phyloP scores from a whole-genome alignment of 2,797 vertebrate genomes.

The Sebastes miniatus region DNA sequence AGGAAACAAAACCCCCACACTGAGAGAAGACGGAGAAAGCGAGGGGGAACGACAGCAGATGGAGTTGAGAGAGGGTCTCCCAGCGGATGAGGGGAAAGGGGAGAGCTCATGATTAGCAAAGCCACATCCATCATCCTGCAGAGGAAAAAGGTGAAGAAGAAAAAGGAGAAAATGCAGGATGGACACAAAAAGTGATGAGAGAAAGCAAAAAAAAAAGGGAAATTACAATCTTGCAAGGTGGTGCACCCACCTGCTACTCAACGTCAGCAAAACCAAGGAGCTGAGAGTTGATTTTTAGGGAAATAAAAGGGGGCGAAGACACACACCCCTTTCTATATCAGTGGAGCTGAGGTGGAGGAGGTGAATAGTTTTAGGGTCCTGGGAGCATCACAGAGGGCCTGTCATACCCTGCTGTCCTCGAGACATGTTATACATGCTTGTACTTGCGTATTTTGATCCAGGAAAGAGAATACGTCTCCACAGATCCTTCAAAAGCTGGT shows the following conservation, averaged over 20 bases:
- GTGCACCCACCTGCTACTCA: not conserved
- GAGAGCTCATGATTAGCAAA: constrained; percentile 36
- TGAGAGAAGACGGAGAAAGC: not conserved
- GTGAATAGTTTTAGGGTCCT: not conserved
- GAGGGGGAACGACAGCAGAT: constrained; percentile 13
- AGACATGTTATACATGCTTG: too few species aligned
- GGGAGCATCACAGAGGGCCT: not conserved
- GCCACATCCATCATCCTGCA: constrained; percentile 42
- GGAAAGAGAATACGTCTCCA: not conserved
- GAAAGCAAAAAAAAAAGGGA: not conserved
- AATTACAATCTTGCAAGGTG: not conserved
- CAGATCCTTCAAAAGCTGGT: not conserved
- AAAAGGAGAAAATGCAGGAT: not conserved
- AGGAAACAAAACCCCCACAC: not conserved
- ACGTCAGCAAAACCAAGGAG: too few species aligned
- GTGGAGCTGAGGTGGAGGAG: not conserved
- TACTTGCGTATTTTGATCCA: too few species aligned
- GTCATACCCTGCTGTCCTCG: not conserved
- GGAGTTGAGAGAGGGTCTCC: constrained; percentile 34
- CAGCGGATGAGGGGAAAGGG: constrained; percentile 12
- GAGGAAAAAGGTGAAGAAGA: not conserved
- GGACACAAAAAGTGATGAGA: not conserved
- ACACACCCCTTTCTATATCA: not conserved
- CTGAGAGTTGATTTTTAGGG: too few species aligned
- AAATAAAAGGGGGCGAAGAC: too few species aligned